Evolutionary conservation across 2,797 vertebrate genomes (phyloP), one percentile per base, ranked within the genome.

Genomic region (Anisognathus igniventris): DNA sequence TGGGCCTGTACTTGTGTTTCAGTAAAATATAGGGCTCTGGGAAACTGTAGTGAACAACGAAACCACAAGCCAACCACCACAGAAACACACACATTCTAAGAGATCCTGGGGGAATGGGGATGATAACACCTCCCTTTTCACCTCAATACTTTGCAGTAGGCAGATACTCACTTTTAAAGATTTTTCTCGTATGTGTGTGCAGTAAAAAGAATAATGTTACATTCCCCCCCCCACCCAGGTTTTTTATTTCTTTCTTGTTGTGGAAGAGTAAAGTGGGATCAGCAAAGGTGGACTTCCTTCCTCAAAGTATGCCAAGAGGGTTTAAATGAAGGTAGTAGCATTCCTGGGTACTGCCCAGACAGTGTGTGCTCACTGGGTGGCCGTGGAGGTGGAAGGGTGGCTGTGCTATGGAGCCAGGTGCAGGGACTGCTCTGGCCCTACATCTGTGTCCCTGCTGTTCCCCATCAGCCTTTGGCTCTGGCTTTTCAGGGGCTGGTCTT

Each of bases 1-100:
- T 96, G 94, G 96, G 97, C 94, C 93, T 81, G 93, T 76, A 77
- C 96, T 94, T 88, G 89, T 35, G 56, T 87, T 86, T 88, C 74
- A 90, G 91, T 72, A 76, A 57, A 93, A 86, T 91, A 87, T 57
- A 71, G 88, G 95, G 84, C 91, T 94, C 94, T 78, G 91, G 92
- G 78, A 93, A 89, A 81, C 87, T 15, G 67, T 31, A 54, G 92
- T 85, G 91, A 96, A 93, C 92, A 94, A 87, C 75, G 72, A 64
- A 70, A 58, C 88, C 88, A 57, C 61, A 89, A 73, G 88, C 51
- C 92, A 80, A 84, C 90, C 89, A 82, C 79, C 78, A 48, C 65
- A 93, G 94, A 93, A 95, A 39, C 80, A 65, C 42, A 60, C 53
- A 45, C 10, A 3, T 56, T 71, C 72, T 20, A n/a, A 22, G 72